A percentile compares a stretch with the other conserved stretches of the same genome.
These are phyloP conservation scores for Denticeps clupeoides DNA, from an alignment of 2,797 vertebrate genomes.

Conservation along the genomic window DNA sequence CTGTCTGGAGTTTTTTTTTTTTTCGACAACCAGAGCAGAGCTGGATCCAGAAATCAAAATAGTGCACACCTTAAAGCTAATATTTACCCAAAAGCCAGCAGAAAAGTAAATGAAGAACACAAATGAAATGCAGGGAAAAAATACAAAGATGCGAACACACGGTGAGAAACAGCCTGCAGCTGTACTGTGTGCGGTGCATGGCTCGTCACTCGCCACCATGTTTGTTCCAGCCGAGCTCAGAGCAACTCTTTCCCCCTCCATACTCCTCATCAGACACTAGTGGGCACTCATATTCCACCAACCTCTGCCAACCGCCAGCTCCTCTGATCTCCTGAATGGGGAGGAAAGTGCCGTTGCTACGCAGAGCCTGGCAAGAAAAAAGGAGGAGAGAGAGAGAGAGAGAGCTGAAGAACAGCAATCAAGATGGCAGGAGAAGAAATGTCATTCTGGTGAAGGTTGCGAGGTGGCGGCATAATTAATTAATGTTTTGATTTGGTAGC, in stretches of 20 bases:
- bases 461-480: slow-evolving; percentile 54
- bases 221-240: neutral
- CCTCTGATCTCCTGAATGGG: neutral
- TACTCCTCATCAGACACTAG: slow-evolving; percentile 45
- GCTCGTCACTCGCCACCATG: neutral
- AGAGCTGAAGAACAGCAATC: slow-evolving; percentile 28
- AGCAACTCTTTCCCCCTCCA: neutral
- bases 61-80: neutral
- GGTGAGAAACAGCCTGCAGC: neutral
- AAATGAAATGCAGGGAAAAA: slow-evolving; percentile 3
- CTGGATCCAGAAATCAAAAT: too few relatives aligned
- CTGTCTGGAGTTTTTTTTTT: too few relatives aligned
- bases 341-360: neutral
- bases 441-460: slow-evolving; percentile 38
- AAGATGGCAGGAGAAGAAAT: slow-evolving; percentile 41
- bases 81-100: neutral
- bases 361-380: neutral
- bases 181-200: neutral
- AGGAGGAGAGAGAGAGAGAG: neutral
- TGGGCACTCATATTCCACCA: slow-evolving; percentile 55
- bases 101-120: neutral
- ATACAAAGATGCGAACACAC: neutral
- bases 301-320: slow-evolving; percentile 3
- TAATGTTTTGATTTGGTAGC: slow-evolving; percentile 52
- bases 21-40: too few relatives aligned